Conservation (phyloP, 2,113 vertebrate species). For the Turdus rufiventris region DNA sequence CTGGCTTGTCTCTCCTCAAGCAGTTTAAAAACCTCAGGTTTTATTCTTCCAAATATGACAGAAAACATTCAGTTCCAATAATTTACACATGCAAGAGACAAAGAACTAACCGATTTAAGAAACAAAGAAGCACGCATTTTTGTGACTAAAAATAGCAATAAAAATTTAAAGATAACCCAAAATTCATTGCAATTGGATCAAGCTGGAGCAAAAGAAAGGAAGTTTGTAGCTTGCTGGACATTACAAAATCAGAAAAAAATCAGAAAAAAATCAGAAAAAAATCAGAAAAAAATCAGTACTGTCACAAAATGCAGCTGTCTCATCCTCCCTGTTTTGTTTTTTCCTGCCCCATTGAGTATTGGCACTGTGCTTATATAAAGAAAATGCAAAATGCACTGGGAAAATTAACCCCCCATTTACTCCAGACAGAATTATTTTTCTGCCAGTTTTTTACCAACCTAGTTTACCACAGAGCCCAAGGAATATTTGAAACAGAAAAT, state of each 20-base stretch:
- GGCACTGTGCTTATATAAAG: neutral
- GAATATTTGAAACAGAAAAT: neutral
- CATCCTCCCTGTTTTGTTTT: neutral
- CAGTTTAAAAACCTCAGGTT: fast-evolving
- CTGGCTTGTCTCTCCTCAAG: neutral
- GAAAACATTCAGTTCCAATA: neutral
- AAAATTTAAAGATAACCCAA: neutral
- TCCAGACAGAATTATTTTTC: neutral
- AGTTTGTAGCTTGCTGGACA: neutral
- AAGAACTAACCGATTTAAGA: neutral
- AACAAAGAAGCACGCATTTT: neutral
- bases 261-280: neutral
- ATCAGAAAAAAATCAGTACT: neutral
- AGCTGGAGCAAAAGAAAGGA: neutral
- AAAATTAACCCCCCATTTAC: neutral
- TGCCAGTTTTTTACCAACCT: neutral
- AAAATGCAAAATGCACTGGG: neutral
- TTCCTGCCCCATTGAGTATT: neutral
- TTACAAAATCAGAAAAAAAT: neutral
- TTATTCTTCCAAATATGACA: neutral
- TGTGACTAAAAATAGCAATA: neutral
- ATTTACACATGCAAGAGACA: neutral
- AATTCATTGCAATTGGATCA: neutral
- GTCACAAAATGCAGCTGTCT: neutral
- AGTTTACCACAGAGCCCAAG: neutral